Evolutionary conservation across 2,888 invertebrate species (phyloP), one percentile per base, ranked within the genome.

Genomic region (Agrotis puta): DNA sequence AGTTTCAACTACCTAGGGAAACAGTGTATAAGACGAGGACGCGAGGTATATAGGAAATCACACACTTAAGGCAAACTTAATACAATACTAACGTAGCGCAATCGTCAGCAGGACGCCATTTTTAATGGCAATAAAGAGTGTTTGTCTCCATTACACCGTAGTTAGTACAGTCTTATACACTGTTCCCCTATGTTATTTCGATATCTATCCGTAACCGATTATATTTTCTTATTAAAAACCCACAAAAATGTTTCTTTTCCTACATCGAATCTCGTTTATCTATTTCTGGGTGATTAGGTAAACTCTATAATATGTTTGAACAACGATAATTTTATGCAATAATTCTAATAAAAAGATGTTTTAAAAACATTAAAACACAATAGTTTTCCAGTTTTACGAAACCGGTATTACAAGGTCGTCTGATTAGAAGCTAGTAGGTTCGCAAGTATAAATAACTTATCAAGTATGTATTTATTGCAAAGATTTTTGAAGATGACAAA

Each of bases 271-370:
- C 63, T 59, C 43, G 43, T 65, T 27, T 63, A 14, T 58, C 76
- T 76, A 84, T 81, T 68, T 82, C 48, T 73, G 47, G 50, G n/a
- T 51, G 70, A 75, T 76, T 75, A 78, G 48, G 57, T 72, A 75
- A 78, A 70, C 59, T 67, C 57, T 48, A 58, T 43, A 84, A 81
- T 82, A 71, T 70, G 75, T 77, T 77, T 70, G 24, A 73, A 69
- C 66, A 70, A 82, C 50, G 73, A 84, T 85, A 82, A 85, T 85
- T 82, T 83, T 82, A 85, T 83, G 73, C 84, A 83, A 78, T 71
- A 74, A 77, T 81, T 69, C 68, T 58, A 80, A 77, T 72, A 70
- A 77, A 82, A 83, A 85, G 33, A 70, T 69, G 58, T 74, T 62
- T 59, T 56, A 62, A 67, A 79, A 79, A 65, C 51, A 69, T 68